Evolutionary conservation across 2,113 vertebrate species (phyloP).

Genomic region (Perca flavescens): DNA sequence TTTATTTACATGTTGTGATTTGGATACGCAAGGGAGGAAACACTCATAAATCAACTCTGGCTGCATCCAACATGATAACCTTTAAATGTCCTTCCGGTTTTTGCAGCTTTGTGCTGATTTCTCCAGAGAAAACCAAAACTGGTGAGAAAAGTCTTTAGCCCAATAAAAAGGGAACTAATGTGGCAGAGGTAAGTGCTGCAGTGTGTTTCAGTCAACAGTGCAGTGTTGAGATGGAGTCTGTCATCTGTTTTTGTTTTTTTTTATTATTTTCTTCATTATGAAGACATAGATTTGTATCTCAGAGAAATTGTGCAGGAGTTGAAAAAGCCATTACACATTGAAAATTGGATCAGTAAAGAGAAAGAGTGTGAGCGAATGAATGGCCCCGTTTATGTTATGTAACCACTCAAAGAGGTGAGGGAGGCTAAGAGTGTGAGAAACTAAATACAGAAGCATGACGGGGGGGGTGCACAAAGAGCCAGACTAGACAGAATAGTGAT

Average conservation of each 20-base stretch:
- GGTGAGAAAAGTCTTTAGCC: conserved; percentile 1
- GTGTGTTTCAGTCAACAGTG: conserved; percentile 18
- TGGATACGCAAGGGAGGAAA: conserved; percentile 21
- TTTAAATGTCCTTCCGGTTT: conserved; percentile 29
- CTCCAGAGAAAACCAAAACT: conserved; percentile 23
- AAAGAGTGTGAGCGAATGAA: conserved; percentile 38
- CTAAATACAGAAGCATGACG: conserved; percentile 12
- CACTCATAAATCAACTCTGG: conserved; percentile 10
- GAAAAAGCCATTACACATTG: conserved; percentile 32
- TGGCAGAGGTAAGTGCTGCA: conserved; percentile 31
- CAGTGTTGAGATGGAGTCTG: conserved; percentile 10
- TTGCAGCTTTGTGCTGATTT: conserved; percentile 1
- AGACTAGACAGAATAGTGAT: conserved; percentile 35
- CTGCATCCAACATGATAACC: conserved; percentile 21
- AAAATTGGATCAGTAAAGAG: conserved; percentile 58
- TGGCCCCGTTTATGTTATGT: conserved; percentile 58
- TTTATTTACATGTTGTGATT: not conserved
- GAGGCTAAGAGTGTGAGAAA: conserved; percentile 40
- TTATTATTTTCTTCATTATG: no score
- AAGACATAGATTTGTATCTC: conserved; percentile 57
- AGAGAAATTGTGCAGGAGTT: conserved; percentile 45
- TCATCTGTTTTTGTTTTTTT: conserved; percentile 37
- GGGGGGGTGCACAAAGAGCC: not conserved
- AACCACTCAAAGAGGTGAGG: conserved; percentile 52
- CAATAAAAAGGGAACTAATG: conserved; percentile 1